phyloP scores from a whole-genome alignment of 2,113 vertebrate genomes.

The Calonectris borealis region DNA sequence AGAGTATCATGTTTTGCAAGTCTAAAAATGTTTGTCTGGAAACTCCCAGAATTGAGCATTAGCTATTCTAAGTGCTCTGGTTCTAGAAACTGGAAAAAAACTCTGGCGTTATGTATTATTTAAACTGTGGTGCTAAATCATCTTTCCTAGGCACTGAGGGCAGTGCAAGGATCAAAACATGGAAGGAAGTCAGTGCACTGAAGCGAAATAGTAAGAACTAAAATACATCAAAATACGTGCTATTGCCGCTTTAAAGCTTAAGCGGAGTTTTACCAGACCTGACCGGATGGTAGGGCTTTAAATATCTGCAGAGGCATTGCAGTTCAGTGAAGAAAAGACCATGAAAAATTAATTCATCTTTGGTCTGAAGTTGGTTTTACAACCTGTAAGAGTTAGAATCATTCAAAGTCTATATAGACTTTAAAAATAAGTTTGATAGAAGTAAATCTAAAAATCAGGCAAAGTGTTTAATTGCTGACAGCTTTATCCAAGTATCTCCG shows the following conservation, averaged over 20 bases:
- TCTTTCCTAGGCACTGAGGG: neutral
- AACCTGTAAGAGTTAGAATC: neutral
- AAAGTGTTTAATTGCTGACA: neutral
- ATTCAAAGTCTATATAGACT: neutral
- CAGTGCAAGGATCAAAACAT: neutral
- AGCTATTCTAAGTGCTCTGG: neutral
- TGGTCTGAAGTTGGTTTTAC: neutral
- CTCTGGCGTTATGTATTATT: neutral
- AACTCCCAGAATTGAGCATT: conserved; percentile 11
- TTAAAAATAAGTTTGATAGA: neutral
- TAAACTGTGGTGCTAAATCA: neutral
- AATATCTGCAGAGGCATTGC: neutral
- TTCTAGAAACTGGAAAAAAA: neutral
- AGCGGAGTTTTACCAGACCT: neutral
- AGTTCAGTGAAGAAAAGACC: neutral
- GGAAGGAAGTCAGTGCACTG: neutral
- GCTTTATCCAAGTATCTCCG: neutral
- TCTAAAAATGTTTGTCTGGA: neutral
- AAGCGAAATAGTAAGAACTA: neutral
- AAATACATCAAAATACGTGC: neutral
- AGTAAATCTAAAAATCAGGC: neutral
- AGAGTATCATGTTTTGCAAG: neutral
- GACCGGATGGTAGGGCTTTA: neutral
- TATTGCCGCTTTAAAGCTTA: neutral
- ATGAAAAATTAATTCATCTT: neutral